Conservation (phyloP, 2,113 vertebrate genomes). For the Scartelaos histophorus region DNA sequence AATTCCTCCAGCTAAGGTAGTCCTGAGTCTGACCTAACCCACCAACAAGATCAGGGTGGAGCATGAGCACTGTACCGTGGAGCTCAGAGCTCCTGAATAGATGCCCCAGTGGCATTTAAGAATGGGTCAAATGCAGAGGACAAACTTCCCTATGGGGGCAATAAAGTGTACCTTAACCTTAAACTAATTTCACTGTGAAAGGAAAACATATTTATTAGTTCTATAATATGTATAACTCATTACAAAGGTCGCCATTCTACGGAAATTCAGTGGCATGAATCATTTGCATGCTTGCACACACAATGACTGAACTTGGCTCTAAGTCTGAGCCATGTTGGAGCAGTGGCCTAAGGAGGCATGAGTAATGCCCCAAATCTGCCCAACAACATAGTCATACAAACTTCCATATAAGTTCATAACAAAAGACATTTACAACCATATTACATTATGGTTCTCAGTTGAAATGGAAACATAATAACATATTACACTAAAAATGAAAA, state of each 20-base stretch:
- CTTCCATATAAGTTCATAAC: constrained; percentile 7
- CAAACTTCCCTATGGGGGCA: no score
- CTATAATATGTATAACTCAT: constrained; percentile 1
- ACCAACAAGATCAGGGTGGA: no score
- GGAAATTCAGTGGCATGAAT: constrained; percentile 34
- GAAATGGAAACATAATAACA: no score
- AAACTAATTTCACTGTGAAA: neutral
- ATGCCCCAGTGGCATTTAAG: no score
- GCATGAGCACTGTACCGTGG: no score
- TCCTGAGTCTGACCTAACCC: no score
- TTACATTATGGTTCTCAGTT: neutral
- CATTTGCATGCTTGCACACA: constrained; percentile 52
- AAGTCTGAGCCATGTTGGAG: constrained; percentile 34
- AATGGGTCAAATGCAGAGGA: no score
- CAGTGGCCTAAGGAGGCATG: constrained; percentile 61
- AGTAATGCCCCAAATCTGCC: constrained; percentile 69
- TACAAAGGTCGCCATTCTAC: constrained; percentile 26
- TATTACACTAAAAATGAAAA: neutral
- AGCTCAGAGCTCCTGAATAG: no score
- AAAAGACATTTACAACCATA: no score
- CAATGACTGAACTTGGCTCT: constrained; percentile 50
- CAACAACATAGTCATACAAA: constrained; percentile 50
- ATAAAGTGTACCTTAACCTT: no score
- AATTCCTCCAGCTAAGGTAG: no score
- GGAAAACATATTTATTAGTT: neutral